Base-by-base conservation (phyloP, 2,888 invertebrate species). In the Morinoia aosen region DNA sequence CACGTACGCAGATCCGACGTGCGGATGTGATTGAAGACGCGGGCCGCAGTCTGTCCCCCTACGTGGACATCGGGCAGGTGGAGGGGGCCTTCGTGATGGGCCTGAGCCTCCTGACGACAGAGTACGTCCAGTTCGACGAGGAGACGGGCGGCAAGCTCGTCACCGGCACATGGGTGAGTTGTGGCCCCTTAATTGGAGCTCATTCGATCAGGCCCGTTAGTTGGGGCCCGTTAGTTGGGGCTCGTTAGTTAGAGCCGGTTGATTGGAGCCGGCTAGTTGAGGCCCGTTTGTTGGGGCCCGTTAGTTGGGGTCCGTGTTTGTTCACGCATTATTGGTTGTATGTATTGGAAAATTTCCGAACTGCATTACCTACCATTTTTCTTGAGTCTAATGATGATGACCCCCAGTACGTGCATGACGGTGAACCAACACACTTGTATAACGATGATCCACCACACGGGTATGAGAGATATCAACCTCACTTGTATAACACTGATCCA, bases 81-180 rank as follows among this genome's bases (percentile, higher is more conserved):
- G 98, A 98, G 91, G 97, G 96, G 8, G 97, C 97, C 11, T 97
- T 97, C 97, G 97, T 97, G 8, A 97, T 97, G 97, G 97, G 97
- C 5, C 95, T 97, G 12, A 97, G 97, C 7, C 97, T 97, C 95
- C 97, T 97, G 97, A 97, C 97, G 12, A 97, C 97, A 0, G 97
- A 97, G 96, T 96, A 97, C 95, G 96, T 97, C 40, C 97, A 97
- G 56, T 97, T 97, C 96, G 97, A 97, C 96, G 97, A 97, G 1
- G 96, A 96, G 10, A 97, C 97, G 58, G 97, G 97, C 19, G 96
- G 97, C 64, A 97, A 97, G 16, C 97, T 97, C 12, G 97, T 97
- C 7, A 97, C 97, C 95, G 97, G 97, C 90, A 97, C 97, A 48
- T 97, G 97, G 97, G 97, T 97, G 95, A 95, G 76, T 19, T 19